Conservation (phyloP, 2,113 vertebrate species). For the Myotis lucifugus region DNA sequence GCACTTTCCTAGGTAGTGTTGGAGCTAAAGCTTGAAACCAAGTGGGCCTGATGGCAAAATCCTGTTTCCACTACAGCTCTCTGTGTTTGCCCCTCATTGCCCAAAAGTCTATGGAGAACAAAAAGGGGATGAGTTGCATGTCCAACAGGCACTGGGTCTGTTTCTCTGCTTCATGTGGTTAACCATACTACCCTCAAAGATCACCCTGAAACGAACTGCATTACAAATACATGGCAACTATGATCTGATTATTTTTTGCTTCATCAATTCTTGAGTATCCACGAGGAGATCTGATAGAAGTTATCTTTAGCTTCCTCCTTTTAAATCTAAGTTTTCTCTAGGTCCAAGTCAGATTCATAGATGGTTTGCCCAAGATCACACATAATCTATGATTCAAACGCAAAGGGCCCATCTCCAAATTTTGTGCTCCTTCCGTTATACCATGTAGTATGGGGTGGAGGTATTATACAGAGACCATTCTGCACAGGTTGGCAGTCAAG, state of each 20-base stretch:
- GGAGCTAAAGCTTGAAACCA: background rate
- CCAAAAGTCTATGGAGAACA: background rate
- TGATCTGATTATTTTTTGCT: background rate
- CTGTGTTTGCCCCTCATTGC: background rate
- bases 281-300: background rate
- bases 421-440: background rate
- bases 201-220: background rate
- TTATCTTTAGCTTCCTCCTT: background rate
- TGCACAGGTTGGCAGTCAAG: no score
- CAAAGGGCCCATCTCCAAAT: background rate
- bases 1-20: background rate
- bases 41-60: background rate
- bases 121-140: background rate
- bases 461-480: background rate
- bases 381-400: background rate
- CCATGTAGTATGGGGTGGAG: rapidly evolving
- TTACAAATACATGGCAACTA: background rate
- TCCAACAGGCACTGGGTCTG: background rate
- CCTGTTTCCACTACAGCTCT: background rate
- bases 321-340: background rate
- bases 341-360: background rate
- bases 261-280: background rate
- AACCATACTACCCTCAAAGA: background rate
- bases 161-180: background rate
- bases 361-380: background rate